phyloP scores from a whole-genome alignment of 2,888 invertebrate species.

The Operophtera brumata region DNA sequence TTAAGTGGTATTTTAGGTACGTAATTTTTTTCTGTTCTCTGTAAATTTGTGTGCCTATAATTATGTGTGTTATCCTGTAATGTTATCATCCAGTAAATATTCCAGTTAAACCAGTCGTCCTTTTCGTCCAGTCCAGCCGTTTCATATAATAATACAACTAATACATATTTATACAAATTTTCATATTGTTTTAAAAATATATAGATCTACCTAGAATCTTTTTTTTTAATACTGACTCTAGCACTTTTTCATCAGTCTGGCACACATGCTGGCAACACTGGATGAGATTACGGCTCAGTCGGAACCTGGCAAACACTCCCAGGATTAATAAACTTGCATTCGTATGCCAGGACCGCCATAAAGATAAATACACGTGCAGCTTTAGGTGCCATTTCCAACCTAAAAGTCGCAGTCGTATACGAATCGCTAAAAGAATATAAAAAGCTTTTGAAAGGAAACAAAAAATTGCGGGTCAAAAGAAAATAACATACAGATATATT shows the following conservation, averaged over 20 bases:
- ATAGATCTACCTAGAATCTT: too few relatives aligned
- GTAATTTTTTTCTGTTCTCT: too few relatives aligned
- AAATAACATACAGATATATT: too few relatives aligned
- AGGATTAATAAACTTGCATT: slow-evolving; percentile 41
- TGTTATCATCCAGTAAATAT: too few relatives aligned
- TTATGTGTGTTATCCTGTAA: too few relatives aligned
- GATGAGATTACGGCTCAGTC: slow-evolving; percentile 49
- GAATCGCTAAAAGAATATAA: slow-evolving; percentile 1
- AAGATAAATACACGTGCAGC: slow-evolving; percentile 20
- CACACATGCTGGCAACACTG: slow-evolving; percentile 29
- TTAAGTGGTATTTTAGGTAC: too few relatives aligned
- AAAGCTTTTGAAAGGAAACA: neutral
- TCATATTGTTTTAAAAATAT: too few relatives aligned
- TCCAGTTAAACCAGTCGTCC: too few relatives aligned
- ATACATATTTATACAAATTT: too few relatives aligned
- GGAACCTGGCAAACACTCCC: slow-evolving; percentile 35
- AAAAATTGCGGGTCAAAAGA: neutral
- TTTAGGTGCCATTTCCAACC: slow-evolving; percentile 9
- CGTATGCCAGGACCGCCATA: slow-evolving; percentile 25
- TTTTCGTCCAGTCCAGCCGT: too few relatives aligned
- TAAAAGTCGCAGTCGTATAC: slow-evolving; percentile 1
- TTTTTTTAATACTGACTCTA: neutral
- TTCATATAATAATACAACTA: too few relatives aligned
- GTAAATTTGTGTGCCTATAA: too few relatives aligned
- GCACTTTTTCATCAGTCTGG: neutral